phyloP scores from a whole-genome alignment of 1,140 invertebrate species.

The Harlomillsia oculata region DNA sequence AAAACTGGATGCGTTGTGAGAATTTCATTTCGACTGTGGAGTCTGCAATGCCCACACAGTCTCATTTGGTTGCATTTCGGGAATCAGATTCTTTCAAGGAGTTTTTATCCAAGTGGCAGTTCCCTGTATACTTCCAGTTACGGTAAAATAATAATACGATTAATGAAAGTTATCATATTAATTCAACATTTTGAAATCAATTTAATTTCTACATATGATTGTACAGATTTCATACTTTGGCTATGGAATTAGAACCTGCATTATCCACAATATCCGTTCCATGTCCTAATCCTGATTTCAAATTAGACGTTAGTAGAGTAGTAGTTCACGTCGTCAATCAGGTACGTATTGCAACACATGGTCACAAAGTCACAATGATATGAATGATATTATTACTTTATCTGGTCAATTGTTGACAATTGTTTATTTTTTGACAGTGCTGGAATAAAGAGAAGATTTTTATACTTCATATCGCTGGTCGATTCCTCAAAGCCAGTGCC shows the following conservation, averaged over 20 bases:
- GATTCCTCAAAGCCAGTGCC: constrained; percentile 35
- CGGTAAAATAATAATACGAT: constrained; percentile 41
- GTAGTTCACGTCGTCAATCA: constrained; percentile 31
- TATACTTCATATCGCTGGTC: constrained; percentile 22
- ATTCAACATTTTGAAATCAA: background rate
- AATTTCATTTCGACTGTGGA: constrained; percentile 70
- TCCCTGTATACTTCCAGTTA: constrained; percentile 92
- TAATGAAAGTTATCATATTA: background rate
- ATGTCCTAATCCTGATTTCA: constrained; percentile 28
- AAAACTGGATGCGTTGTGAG: constrained; percentile 32
- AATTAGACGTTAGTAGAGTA: constrained; percentile 27
- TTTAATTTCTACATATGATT: background rate
- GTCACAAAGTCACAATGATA: too few species aligned
- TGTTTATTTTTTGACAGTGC: constrained; percentile 20
- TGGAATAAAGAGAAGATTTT: constrained; percentile 34
- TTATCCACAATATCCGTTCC: constrained; percentile 15
- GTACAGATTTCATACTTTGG: constrained; percentile 30
- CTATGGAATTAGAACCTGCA: constrained; percentile 31
- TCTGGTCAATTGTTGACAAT: background rate
- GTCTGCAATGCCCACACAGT: constrained; percentile 46
- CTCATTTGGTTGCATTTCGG: constrained; percentile 29
- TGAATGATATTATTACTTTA: too few species aligned
- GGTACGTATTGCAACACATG: constrained; percentile 13
- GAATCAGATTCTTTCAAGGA: constrained; percentile 40
- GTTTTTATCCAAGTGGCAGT: constrained; percentile 80